These are phyloP conservation scores for Prinia subflava DNA, from an alignment of 2,113 vertebrate genomes.

Conservation along the genomic window DNA sequence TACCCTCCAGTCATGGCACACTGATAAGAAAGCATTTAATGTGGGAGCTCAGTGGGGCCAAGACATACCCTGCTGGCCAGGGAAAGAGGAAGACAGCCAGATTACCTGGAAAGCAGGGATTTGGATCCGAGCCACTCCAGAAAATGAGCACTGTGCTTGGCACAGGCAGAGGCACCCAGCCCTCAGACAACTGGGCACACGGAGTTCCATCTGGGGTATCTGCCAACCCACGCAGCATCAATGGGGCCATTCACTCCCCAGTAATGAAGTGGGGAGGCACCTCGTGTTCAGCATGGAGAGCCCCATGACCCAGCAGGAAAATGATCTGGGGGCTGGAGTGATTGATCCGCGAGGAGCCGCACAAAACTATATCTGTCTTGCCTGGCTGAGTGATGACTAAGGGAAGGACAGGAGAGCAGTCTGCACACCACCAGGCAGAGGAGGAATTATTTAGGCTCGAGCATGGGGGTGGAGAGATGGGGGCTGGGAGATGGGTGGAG, in stretches of 20 bases:
- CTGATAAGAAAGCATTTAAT: background rate
- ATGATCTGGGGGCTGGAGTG: background rate
- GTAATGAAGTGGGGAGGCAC: background rate
- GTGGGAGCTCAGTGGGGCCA: background rate
- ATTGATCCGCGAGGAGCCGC: background rate
- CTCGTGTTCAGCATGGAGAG: background rate
- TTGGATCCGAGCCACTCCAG: background rate
- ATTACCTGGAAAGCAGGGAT: slow-evolving; percentile 23
- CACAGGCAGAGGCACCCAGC: background rate
- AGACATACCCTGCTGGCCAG: background rate
- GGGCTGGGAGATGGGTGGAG: background rate
- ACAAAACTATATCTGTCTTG: slow-evolving; percentile 11
- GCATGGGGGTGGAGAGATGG: background rate
- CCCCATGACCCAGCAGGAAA: background rate
- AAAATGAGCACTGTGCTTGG: background rate
- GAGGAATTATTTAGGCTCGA: slow-evolving; percentile 57
- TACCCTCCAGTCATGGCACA: background rate
- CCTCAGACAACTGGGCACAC: rapidly evolving
- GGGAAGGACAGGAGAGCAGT: slow-evolving; percentile 51
- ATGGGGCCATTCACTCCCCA: rapidly evolving
- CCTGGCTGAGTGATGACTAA: slow-evolving; percentile 51
- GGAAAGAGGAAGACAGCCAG: background rate
- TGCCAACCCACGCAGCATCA: background rate
- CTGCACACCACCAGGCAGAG: slow-evolving; percentile 42
- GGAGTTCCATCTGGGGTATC: background rate